phyloP scores from a whole-genome alignment of 2,113 vertebrate species.

The Hystrix cristata region DNA sequence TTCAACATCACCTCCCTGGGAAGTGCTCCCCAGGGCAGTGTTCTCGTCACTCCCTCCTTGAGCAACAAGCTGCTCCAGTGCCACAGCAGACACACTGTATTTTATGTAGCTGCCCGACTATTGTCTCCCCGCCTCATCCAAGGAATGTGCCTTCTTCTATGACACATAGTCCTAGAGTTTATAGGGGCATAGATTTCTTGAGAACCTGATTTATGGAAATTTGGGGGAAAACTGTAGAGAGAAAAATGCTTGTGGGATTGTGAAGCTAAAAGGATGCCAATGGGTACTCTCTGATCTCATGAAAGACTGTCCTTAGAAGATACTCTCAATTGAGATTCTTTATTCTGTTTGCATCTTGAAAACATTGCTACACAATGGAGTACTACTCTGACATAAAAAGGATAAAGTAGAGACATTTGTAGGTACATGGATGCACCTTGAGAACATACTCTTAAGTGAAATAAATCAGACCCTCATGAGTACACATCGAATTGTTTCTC shows the following conservation, averaged over 20 bases:
- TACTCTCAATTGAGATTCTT: background rate
- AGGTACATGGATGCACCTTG: too few species aligned
- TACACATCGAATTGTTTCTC: too few species aligned
- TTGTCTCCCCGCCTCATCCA: background rate
- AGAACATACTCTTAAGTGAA: too few species aligned
- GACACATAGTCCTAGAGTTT: background rate
- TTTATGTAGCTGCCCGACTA: background rate
- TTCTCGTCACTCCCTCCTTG: background rate
- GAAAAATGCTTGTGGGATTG: background rate
- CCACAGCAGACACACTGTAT: background rate
- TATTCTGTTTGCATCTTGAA: conserved; percentile 19
- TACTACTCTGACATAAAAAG: too few species aligned
- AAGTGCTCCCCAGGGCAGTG: background rate
- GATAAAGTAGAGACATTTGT: too few species aligned
- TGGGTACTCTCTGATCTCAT: conserved; percentile 25
- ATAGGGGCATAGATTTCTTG: background rate
- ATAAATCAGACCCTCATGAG: too few species aligned
- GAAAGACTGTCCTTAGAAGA: background rate
- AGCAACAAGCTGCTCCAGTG: background rate
- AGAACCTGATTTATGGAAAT: conserved; percentile 27
- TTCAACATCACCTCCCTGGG: background rate
- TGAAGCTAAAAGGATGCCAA: background rate
- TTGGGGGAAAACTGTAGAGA: background rate
- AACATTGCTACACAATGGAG: background rate
- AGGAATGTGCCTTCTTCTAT: background rate